Percentiles rank a stretch among this genome's conserved stretches.
These are phyloP conservation scores for Beroe ovata DNA, from an alignment of 37 sponge, comb jelly and placozoan species.

Conservation along the genomic window DNA sequence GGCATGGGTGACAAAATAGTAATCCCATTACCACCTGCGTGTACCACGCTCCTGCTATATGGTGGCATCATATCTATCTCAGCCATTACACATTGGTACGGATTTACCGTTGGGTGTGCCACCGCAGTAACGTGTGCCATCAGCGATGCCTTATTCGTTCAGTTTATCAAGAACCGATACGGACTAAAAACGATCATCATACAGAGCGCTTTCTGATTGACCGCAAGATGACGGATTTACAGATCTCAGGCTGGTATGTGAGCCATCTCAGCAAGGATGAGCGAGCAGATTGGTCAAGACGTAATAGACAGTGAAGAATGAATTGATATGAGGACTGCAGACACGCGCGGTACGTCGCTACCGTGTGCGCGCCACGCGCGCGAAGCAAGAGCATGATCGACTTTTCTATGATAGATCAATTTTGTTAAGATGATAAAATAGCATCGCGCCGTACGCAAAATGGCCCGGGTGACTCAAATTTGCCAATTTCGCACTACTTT, in stretches of 20 bases:
- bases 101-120: background rate
- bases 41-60: background rate
- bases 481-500: no score
- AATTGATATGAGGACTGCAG: no score
- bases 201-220: background rate
- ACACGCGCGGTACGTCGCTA: no score
- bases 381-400: background rate
- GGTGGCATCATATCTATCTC: slow-evolving; percentile 6
- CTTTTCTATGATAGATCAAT: slow-evolving; percentile 19
- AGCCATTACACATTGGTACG: slow-evolving; percentile 21
- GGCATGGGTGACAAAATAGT: slow-evolving; percentile 12
- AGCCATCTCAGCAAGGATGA: no score
- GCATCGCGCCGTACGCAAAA: background rate
- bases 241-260: no score
- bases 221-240: background rate
- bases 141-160: background rate
- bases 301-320: no score
- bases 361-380: background rate
- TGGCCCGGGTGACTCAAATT: no score
- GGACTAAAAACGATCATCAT: slow-evolving; percentile 6
- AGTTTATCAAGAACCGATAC: background rate
- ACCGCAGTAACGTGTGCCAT: background rate
- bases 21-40: background rate
- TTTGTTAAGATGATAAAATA: background rate
- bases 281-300: no score